Conservation (phyloP, 2,888 invertebrate genomes). For the Phyllotreta cruciferae region DNA sequence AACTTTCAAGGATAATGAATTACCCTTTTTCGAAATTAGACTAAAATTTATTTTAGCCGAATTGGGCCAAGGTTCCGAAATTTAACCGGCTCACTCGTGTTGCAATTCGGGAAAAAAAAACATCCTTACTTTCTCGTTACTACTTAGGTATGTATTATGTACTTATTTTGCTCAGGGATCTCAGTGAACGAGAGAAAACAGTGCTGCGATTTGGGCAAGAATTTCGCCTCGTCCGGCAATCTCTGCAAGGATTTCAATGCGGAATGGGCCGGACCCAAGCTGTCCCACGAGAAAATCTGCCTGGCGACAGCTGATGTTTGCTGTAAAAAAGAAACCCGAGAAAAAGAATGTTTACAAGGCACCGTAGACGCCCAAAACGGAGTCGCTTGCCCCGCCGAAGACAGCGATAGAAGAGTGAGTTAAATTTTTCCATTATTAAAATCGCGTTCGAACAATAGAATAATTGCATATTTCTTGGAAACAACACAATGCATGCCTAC, state of each 20-base stretch:
- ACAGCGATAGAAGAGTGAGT: conserved; percentile 45
- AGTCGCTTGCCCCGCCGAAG: conserved; percentile 34
- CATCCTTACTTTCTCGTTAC: not conserved
- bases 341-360: conserved; percentile 51
- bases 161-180: conserved; percentile 43
- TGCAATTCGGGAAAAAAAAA: conserved; percentile 2
- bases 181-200: conserved; percentile 51
- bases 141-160: no score
- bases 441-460: no score
- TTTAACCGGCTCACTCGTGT: no score
- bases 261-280: conserved; percentile 64
- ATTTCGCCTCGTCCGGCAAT: conserved; percentile 53
- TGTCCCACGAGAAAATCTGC: conserved; percentile 68
- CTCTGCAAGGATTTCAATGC: conserved; percentile 53
- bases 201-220: conserved; percentile 56
- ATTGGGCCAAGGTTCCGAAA: conserved; percentile 9
- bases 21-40: conserved; percentile 8
- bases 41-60: conserved; percentile 1
- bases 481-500: no score
- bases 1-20: conserved; percentile 16
- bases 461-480: no score
- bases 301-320: conserved; percentile 70
- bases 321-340: conserved; percentile 65
- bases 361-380: conserved; percentile 62
- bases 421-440: conserved; percentile 1